Base-by-base conservation (phyloP, 2,113 vertebrate genomes). In the Uropsilus gracilis region DNA sequence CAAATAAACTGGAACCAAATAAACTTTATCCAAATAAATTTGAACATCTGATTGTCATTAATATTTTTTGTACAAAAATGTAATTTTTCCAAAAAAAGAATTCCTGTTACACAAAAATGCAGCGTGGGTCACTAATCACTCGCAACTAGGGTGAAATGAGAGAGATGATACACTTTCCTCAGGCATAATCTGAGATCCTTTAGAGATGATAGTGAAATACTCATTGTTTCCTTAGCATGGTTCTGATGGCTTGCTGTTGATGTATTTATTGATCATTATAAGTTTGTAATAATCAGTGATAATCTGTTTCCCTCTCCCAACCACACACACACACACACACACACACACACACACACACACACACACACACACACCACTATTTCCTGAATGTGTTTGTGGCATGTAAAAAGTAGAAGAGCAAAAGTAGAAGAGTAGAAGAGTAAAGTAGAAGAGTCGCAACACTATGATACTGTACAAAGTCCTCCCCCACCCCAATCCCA, bases 191-290 rank as follows among this genome's bases (percentile, higher is more conserved):
- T 50, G 64, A 80, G 44, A 85, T 42, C 32, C 44, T 48, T 13
- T 53, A 78, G 69, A 89, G 44, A 89, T n/a, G 39, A 46, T 20
- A 30, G 34, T 88, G 26, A 64, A 85, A 53, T 66, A 12, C 8
- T 17, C 42, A 42, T 86, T 83, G 16, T 68, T 18, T 44, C 18
- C 26, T 88, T 48, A 24, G 0, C 86, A 10, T 30, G 4, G 89
- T 95, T 89, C 39, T 91, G 46, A 88, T 32, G 34, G 57, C 20
- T 57, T 92, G 22, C 76, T 87, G 14, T 32, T 55, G 59, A 69
- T 90, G 22, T 34, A 39, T 48, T 87, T 84, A 32, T 63, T 72
- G 32, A 77, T 94, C 28, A 94, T 75, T 71, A 69, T 76, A 53
- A 48, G 42, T 37, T 39, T 30, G 28, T 18, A 73, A 7, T 78